Evolutionary conservation across 2,888 invertebrate genomes (phyloP), one percentile per base, ranked within the genome.

Genomic region (Tipula confusa): DNA sequence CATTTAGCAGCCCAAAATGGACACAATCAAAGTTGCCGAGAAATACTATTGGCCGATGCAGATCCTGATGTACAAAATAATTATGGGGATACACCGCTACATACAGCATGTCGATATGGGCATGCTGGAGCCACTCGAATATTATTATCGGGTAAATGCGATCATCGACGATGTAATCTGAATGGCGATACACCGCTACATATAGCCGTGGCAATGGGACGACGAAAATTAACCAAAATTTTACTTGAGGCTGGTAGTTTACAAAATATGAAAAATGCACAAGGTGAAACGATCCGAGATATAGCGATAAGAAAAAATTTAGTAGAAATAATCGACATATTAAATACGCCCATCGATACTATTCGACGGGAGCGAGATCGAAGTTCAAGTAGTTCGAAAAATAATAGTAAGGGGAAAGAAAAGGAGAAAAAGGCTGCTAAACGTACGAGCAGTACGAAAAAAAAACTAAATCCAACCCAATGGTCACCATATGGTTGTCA

Each of bases 1-100:
- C 98, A 98, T 91, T 92, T 98, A 86, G 95, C 97, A 84, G 97
- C 97, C 87, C 98, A 98, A 91, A 97, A 97, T 89, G 98, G 98
- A 0, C 98, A 98, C 91, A 98, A 98, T 91, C 98, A 98, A 91
- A 95, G 96, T 86, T 96, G 96, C 87, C 90, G 98, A 83, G 96
- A 97, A 87, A 91, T 98, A 11, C 91, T 98, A 79, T 92, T 97
- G 86, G 95, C 96, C 0, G 96, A 96, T 0, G 96, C 96, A 84
- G 94, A 95, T 88, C 94, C 97, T 0, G 96, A 98, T 89, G 91
- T 95, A 84, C 96, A 96, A 89, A 98, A 98, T 88, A 97, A 97
- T 90, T 98, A 98, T 88, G 98, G 98, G 4, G 98, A 98, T 88
- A 97, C 98, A 0, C 94, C 98, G 0, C 91, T 98, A 29, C 98